phyloP scores from a whole-genome alignment of 2,888 invertebrate genomes.

The Lordiphosa andalusiaca region DNA sequence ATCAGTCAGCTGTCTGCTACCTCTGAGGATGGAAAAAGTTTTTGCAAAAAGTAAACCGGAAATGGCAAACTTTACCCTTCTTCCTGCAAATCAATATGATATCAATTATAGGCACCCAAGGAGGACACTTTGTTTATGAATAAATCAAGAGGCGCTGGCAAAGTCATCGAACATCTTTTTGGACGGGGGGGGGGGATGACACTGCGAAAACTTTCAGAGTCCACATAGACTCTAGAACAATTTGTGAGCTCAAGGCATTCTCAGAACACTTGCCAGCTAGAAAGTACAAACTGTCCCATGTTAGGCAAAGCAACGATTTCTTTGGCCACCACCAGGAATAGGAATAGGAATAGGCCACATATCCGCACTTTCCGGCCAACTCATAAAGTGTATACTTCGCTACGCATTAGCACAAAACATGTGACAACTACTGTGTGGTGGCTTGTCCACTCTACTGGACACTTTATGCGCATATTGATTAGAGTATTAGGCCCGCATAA shows the following conservation, averaged over 20 bases:
- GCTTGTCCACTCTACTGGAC: neutral
- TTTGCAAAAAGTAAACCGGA: constrained; percentile 1
- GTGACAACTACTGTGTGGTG: neutral
- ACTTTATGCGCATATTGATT: constrained; percentile 19
- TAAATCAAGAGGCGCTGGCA: constrained; percentile 49
- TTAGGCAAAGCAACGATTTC: no score
- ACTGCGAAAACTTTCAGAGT: constrained; percentile 17
- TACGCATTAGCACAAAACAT: constrained; percentile 3
- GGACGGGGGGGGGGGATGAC: no score
- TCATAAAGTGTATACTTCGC: no score
- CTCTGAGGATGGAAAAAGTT: constrained; percentile 13
- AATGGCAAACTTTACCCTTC: constrained; percentile 4
- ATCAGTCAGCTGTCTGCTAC: constrained; percentile 45
- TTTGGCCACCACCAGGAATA: no score
- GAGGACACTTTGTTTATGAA: constrained; percentile 51
- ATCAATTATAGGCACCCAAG: constrained; percentile 42
- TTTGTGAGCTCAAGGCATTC: no score
- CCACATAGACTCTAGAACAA: no score
- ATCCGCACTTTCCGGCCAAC: neutral
- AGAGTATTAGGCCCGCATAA: constrained; percentile 25
- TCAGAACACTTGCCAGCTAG: no score
- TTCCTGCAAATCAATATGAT: constrained; percentile 48
- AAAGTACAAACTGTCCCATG: no score
- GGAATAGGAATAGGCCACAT: no score
- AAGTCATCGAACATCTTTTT: constrained; percentile 24